Base-by-base conservation (phyloP, 2,797 vertebrate species). In the Myotis findleyi region DNA sequence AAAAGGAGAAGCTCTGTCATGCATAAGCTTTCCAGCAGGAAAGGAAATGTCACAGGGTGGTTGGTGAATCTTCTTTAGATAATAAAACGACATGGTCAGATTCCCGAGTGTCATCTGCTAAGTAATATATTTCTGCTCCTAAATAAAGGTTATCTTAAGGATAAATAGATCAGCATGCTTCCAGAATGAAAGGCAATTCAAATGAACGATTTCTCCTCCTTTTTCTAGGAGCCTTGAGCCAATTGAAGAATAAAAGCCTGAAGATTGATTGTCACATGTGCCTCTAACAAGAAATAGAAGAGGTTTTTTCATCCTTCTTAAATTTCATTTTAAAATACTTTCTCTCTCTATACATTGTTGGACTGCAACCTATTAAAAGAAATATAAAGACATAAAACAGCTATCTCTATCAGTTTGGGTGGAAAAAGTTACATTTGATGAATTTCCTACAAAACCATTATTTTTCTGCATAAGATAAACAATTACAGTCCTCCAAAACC, bases 61-160 rank as follows among this genome's bases (percentile, higher is more conserved):
- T 16, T 30, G 6, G 14, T 72, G 21, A 71, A 44, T n/a, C 27
- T 53, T 62, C 23, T 27, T 47, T 62, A 25, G 90, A 83, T 6
- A 33, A n/a, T 51, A 5, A 36, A 85, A 86, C 16, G 12, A 55
- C 18, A 33, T 16, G 10, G 25, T 21, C 7, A 57, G 38, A 85
- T 62, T 91, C 21, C 41, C 5, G 1, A 79, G 62, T 66, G 23
- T 87, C 55, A 68, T 73, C 83, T 79, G 6, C 23, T 55, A 83
- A 51, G 7, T 90, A 25, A 77, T 66, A 71, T 75, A 68, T 62
- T 51, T 51, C 49, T 44, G 68, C 7, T 95, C 82, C 20, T 72
- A 90, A 83, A 68, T 82, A 94, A 64, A 20, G 55, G 7, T 51
- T 80, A 69, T 51, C 89, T 93, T 92, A 27, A 88, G 66, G 51